Conservation (phyloP, 2,888 invertebrate species). For the Xylocampa areola region DNA sequence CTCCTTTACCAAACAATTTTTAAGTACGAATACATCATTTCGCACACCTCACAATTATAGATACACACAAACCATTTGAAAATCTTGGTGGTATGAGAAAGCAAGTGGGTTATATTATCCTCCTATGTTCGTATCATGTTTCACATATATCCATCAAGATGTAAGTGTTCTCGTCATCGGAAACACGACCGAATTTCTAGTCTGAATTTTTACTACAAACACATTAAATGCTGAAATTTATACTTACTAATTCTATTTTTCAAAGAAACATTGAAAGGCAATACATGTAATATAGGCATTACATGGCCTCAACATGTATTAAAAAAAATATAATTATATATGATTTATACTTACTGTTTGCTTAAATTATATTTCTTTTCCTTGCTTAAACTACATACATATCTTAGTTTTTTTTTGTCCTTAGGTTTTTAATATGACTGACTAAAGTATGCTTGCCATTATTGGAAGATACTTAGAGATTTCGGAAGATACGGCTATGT, state of each 20-base stretch:
- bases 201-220: conserved; percentile 31
- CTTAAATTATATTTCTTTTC: too few species aligned
- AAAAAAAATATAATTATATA: too few species aligned
- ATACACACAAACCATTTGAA: conserved; percentile 38
- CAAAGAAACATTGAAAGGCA: too few species aligned
- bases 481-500: too few species aligned
- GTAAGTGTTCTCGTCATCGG: conserved; percentile 26
- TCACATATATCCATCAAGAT: conserved; percentile 35
- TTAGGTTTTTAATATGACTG: too few species aligned
- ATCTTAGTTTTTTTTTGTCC: too few species aligned
- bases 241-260: background rate
- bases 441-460: too few species aligned
- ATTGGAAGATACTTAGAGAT: too few species aligned
- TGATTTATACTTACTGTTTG: too few species aligned
- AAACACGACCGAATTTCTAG: conserved; percentile 34
- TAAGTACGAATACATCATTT: conserved; percentile 3
- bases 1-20: background rate
- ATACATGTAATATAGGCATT: too few species aligned
- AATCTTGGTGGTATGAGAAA: conserved; percentile 29
- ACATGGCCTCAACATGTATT: too few species aligned
- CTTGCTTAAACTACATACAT: too few species aligned
- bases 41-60: conserved; percentile 13
- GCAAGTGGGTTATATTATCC: conserved; percentile 16
- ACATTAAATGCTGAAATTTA: background rate
- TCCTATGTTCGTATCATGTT: conserved; percentile 31